Evolutionary conservation across 1,140 invertebrate genomes (phyloP), one percentile per base, ranked within the genome.

Genomic region (Ectropis grisescens): DNA sequence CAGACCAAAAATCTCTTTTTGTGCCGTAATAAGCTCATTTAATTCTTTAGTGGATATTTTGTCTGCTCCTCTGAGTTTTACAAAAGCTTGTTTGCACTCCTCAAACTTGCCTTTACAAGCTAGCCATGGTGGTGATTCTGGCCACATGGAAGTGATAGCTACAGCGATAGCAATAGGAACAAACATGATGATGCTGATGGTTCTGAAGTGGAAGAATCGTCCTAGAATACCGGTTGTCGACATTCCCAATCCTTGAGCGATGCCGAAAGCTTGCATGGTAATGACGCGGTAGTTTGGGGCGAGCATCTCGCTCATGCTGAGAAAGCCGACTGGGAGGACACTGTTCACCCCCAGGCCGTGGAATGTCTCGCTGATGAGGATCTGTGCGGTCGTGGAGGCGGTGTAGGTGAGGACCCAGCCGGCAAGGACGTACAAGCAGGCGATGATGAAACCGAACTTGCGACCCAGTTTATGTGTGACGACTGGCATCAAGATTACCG

Each of bases 71-170:
- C 35, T 14, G 4, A 37, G 3, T 29, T 29, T 30, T 1, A 25
- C 4, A 25, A 37, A 37, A n/a, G 29, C 19, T 16, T 37, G 10
- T 25, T 37, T 29, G 30, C 11, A 15, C 1, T 30, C 13, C 14
- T 37, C 22, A 23, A 31, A 37, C 13, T 26, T 25, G 1, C 35
- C 35, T 37, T 37, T 37, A 31, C 10, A 37, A 15, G 35, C 35
- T 7, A 37, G 12, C 35, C 35, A 37, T 0, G 28, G 23, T n/a
- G 35, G 35, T 11, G 35, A 37, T 25, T 37, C 35, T 1, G 29
- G 28, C 19, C 28, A 37, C 7, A 25, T 3, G 1, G 16, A 11
- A 1, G n/a, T 9, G n/a, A 37, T 15, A 1, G 24, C 11, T 12
- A 31, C 9, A 1, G 35, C 35, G 11, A 37, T 8, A 5, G 10